Evolutionary conservation across 2,113 vertebrate genomes (phyloP), one percentile per base, ranked within the genome.

Genomic region (Willisornis vidua): DNA sequence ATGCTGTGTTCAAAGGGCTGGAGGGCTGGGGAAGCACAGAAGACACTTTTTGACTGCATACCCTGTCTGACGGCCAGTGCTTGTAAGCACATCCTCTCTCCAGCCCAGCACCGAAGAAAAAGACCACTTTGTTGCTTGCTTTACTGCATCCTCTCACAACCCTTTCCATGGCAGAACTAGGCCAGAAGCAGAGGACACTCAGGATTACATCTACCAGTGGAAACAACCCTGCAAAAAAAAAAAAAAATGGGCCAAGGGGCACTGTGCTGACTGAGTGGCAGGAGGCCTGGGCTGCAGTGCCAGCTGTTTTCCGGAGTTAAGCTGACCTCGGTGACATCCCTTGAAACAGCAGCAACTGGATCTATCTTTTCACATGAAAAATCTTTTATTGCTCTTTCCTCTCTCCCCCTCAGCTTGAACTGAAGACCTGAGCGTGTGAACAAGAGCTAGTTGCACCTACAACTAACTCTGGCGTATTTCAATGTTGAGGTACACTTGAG

Each of bases 401-500:
- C 23, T 88, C 62, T n/a, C 58, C 67, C 75, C 15, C 14, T 70
- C 43, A 68, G 35, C 35, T 58, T 67, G 65, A 73, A 49, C 28
- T 39, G 61, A 62, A 68, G 67, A 35, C 55, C 55, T 51, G 62
- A 71, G 41, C 9, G 8, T 2, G 3, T 10, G 46, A 43, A 43
- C 35, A 39, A 86, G 35, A 76, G 17, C 46, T 29, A 52, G 24
- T 3, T 73, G 45, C 58, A 89, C 66, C 25, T 78, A 76, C 41
- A 43, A 12, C 18, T 57, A 33, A 17, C 14, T 70, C 43, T 14
- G 43, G 28, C 3, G 3, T 65, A 65, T 59, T 72, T 76, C 68
- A 76, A 52, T 0, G 0, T 1, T 59, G 20, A 78, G 46, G 29
- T 7, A 1, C 5, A 1, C 5, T 9, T 11, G 5, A 67, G 8